Percentiles rank a stretch among this genome's conserved stretches.
Evolutionary conservation across 2,113 vertebrate species (phyloP).

Genomic region (Eulemur rufifrons): DNA sequence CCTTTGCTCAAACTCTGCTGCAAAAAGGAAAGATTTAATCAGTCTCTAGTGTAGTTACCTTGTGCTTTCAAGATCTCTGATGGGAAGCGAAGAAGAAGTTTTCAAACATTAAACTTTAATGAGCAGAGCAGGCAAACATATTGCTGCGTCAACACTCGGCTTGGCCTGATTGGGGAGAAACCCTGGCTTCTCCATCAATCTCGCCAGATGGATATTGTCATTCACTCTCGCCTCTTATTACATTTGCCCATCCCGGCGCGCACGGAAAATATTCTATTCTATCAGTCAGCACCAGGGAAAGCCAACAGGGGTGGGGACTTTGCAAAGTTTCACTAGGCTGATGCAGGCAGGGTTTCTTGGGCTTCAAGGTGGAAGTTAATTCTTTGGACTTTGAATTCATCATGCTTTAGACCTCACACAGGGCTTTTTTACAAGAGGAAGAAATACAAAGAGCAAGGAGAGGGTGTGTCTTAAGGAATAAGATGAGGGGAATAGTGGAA

Average conservation of each 20-base stretch:
- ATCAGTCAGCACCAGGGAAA: constrained; percentile 20
- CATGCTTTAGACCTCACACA: accelerated
- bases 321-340: neutral
- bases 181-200: constrained; percentile 25
- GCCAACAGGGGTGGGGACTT: neutral
- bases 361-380: neutral
- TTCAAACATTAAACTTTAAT: constrained; percentile 73
- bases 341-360: neutral
- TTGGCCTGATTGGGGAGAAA: constrained; percentile 29
- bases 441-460: neutral
- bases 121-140: constrained; percentile 58
- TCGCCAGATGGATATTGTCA: neutral
- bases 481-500: neutral
- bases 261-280: constrained; percentile 19
- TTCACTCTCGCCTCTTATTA: constrained; percentile 39
- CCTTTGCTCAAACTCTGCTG: constrained; percentile 10
- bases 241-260: neutral
- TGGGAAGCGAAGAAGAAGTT: constrained; percentile 58
- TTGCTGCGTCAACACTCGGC: constrained; percentile 49
- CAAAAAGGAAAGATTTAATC: constrained; percentile 10
- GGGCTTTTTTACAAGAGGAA: neutral
- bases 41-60: constrained; percentile 12
- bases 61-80: constrained; percentile 31
- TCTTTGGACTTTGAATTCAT: neutral
- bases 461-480: neutral